Evolutionary conservation across 1,140 invertebrate species (phyloP).

Genomic region (Drosophila mauritiana): DNA sequence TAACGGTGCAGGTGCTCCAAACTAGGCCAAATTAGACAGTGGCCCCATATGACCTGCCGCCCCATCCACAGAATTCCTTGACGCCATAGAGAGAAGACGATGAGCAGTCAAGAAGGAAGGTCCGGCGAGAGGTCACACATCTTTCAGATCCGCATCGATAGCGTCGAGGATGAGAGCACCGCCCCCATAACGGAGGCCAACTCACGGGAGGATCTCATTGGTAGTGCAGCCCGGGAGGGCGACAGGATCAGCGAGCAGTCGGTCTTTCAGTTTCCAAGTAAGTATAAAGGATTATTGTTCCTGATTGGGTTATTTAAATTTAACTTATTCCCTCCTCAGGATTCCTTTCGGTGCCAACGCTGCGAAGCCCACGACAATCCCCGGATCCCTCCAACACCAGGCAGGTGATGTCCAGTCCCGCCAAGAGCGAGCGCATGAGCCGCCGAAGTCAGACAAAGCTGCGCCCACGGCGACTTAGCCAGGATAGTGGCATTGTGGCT

Average conservation of each 20-base stretch:
- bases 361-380: conserved; percentile 57
- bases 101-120: conserved; percentile 51
- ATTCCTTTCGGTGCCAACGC: conserved; percentile 77
- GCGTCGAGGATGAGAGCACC: conserved; percentile 77
- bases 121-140: conserved; percentile 53
- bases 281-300: too few species aligned
- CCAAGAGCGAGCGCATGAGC: conserved; percentile 73
- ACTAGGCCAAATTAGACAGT: conserved; percentile 55
- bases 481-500: conserved; percentile 79
- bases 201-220: conserved; percentile 75
- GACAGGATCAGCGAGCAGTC: conserved; percentile 40
- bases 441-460: conserved; percentile 50
- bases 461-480: conserved; percentile 67
- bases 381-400: conserved; percentile 36
- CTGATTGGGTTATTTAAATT: too few species aligned
- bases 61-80: conserved; percentile 39
- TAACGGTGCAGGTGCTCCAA: conserved; percentile 50
- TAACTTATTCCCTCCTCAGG: conserved; percentile 30
- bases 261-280: conserved; percentile 74
- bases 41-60: conserved; percentile 25
- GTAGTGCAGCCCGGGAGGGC: conserved; percentile 46
- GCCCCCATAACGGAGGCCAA: conserved; percentile 75
- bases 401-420: conserved; percentile 77
- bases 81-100: conserved; percentile 37
- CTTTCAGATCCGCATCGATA: conserved; percentile 78